phyloP scores from a whole-genome alignment of 1,140 invertebrate species.

The Thalassaphorura encarpata region DNA sequence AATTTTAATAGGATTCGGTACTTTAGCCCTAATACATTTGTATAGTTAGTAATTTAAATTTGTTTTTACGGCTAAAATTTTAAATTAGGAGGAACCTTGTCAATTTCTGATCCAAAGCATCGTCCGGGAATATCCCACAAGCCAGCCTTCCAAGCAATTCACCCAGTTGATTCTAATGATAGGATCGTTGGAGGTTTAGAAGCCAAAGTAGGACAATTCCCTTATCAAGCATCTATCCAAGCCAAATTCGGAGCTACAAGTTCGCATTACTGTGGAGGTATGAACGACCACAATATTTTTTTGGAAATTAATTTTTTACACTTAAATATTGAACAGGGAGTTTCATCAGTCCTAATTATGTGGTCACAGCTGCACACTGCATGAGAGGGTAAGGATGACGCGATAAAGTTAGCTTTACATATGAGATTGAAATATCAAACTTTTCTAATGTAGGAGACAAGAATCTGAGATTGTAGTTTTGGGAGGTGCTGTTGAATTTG shows the following conservation, averaged over 20 bases:
- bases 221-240: slow-evolving; percentile 20
- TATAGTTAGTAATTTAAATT: not conserved
- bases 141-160: not conserved
- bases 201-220: not conserved
- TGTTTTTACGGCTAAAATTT: not conserved
- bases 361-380: slow-evolving; percentile 13
- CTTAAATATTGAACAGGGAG: no score
- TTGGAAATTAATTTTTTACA: no score
- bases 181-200: slow-evolving; percentile 13
- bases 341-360: not conserved
- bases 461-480: not conserved
- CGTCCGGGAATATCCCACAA: not conserved
- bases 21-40: no score
- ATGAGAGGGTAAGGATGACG: not conserved
- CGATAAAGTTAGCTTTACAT: not conserved
- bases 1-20: no score
- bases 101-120: not conserved
- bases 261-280: slow-evolving; percentile 20
- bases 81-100: not conserved
- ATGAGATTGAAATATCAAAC: not conserved
- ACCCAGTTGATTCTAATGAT: not conserved
- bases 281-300: no score
- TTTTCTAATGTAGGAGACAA: not conserved
- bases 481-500: not conserved
- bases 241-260: not conserved